phyloP scores from a whole-genome alignment of 2,888 invertebrate species.

The Plebejus melissa region DNA sequence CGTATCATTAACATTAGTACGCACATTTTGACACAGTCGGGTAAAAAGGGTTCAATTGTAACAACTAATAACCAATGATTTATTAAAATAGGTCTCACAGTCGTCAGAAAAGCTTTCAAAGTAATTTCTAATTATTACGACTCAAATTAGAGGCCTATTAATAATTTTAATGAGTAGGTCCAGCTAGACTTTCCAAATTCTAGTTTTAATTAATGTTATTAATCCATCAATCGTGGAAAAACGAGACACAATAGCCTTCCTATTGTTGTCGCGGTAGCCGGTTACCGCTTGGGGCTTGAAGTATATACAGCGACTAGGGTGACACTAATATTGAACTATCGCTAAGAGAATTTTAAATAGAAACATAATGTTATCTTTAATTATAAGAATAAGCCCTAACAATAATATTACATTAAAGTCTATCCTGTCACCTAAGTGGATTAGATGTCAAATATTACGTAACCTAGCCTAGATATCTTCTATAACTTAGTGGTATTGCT shows the following conservation, averaged over 20 bases:
- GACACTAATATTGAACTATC: neutral
- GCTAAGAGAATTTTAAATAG: too few species aligned
- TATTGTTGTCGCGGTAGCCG: too few species aligned
- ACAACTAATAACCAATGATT: neutral
- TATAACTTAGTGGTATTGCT: neutral
- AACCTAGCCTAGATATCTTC: neutral
- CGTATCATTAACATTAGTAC: neutral
- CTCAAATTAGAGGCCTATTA: neutral
- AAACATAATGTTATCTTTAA: too few species aligned
- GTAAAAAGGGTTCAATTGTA: neutral
- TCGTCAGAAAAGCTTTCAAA: neutral
- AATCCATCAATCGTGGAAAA: neutral
- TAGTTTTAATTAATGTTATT: neutral
- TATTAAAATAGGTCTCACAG: neutral
- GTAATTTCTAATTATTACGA: neutral
- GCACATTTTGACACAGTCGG: neutral
- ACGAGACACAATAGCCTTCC: too few species aligned
- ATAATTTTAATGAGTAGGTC: neutral
- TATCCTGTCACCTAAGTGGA: neutral
- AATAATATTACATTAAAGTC: too few species aligned
- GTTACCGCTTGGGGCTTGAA: too few species aligned
- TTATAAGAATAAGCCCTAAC: too few species aligned
- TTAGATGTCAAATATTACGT: neutral
- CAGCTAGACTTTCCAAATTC: neutral
- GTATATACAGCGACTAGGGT: neutral